Evolutionary conservation across 2,113 vertebrate genomes (phyloP).

Genomic region (Malurus cyaneus): DNA sequence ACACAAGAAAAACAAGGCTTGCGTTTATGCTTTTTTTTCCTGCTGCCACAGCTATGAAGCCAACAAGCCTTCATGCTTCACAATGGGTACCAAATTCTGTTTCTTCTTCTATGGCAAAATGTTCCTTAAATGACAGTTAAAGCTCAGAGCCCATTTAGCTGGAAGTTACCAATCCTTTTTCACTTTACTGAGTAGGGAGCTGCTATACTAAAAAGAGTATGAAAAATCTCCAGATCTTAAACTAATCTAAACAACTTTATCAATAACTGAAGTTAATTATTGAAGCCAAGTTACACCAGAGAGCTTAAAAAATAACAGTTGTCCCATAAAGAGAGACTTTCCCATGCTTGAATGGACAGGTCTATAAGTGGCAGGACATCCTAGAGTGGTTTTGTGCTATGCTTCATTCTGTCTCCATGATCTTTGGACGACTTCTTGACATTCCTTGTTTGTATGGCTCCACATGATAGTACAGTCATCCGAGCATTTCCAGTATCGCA

Average conservation of each 20-base stretch:
- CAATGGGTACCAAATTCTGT: neutral
- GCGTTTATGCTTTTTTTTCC: neutral
- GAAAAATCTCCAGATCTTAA: neutral
- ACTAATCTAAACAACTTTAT: neutral
- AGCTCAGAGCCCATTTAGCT: neutral
- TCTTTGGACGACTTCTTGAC: neutral
- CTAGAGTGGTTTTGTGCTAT: neutral
- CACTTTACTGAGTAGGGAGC: neutral
- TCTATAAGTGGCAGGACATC: neutral
- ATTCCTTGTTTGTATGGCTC: neutral
- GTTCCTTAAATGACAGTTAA: neutral
- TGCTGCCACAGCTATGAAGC: neutral
- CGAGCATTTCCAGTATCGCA: neutral
- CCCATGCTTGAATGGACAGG: neutral
- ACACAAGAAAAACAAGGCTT: neutral
- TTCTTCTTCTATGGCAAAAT: neutral
- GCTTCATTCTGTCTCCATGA: neutral
- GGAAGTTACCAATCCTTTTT: neutral
- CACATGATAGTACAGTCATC: neutral
- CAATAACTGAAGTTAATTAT: conserved; percentile 19
- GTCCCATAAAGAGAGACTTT: neutral
- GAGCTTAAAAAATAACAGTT: conserved; percentile 20
- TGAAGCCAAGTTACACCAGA: neutral
- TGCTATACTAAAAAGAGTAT: neutral
- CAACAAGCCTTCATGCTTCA: neutral